phyloP scores from a whole-genome alignment of 2,113 vertebrate genomes.

The Malurus melanocephalus region DNA sequence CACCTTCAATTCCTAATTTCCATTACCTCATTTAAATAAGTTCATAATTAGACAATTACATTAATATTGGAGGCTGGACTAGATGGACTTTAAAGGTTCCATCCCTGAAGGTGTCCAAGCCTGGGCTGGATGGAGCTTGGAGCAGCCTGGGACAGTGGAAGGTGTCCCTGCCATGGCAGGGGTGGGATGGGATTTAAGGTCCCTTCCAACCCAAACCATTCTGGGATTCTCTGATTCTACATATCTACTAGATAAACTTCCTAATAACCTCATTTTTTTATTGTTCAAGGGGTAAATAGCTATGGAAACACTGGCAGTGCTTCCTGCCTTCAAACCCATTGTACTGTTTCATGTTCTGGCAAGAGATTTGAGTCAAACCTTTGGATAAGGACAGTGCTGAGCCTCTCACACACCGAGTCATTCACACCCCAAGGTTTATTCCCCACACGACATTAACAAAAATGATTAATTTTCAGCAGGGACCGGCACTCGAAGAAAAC shows the following conservation, averaged over 20 bases:
- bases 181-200: neutral
- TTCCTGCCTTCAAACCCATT: neutral
- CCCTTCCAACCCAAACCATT: neutral
- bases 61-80: neutral
- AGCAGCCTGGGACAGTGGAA: neutral
- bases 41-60: neutral
- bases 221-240: too few species aligned
- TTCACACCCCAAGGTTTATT: neutral
- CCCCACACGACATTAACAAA: neutral
- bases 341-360: neutral
- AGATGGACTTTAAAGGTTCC: neutral
- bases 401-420: neutral
- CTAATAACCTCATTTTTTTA: neutral
- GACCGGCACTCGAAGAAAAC: neutral
- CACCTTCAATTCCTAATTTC: neutral
- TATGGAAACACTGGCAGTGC: neutral
- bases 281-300: neutral
- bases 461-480: neutral
- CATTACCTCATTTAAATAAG: neutral
- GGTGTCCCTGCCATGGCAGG: neutral
- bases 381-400: neutral
- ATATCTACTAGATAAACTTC: neutral
- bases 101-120: neutral
- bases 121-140: accelerated
- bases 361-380: neutral